A percentile compares a stretch with the other conserved stretches of the same genome.
Evolutionary conservation across 2,113 vertebrate species (phyloP).

Genomic region (Chiloscyllium plagiosum): DNA sequence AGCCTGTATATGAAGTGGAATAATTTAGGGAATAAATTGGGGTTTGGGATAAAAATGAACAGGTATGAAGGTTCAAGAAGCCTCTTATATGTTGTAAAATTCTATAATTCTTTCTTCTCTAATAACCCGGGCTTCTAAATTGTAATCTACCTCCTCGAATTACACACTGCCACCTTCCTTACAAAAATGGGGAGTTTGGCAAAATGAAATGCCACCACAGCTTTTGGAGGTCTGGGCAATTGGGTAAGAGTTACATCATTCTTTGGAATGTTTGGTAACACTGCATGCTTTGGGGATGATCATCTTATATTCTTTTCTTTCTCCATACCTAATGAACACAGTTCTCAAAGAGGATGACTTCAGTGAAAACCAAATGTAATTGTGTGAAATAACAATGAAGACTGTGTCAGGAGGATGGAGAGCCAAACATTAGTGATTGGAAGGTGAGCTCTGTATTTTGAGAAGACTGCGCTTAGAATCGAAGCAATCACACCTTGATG

Average conservation of each 20-base stretch:
- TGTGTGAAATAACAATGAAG: not conserved
- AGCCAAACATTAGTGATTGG: not conserved
- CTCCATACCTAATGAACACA: not conserved
- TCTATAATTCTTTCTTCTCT: not conserved
- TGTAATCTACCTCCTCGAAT: not conserved
- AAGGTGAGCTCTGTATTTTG: not conserved
- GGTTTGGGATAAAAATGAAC: not conserved
- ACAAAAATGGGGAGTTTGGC: not conserved
- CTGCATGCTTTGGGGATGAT: not conserved
- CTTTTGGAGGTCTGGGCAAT: not conserved
- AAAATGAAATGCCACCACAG: not conserved
- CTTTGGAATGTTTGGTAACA: not conserved
- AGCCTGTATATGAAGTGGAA: not conserved
- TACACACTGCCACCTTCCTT: not conserved
- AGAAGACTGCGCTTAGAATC: not conserved
- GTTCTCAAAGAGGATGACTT: not conserved
- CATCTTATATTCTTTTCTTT: not conserved
- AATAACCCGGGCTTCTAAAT: not conserved
- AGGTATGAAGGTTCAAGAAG: not conserved
- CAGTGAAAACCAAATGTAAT: not conserved
- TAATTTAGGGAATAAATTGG: not conserved
- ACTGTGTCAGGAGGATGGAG: not conserved
- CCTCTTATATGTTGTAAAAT: not conserved
- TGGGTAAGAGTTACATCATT: not conserved
- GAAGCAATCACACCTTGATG: not conserved